These are phyloP conservation scores for Cathartes aura DNA, from an alignment of 2,113 vertebrate species.

Conservation along the genomic window DNA sequence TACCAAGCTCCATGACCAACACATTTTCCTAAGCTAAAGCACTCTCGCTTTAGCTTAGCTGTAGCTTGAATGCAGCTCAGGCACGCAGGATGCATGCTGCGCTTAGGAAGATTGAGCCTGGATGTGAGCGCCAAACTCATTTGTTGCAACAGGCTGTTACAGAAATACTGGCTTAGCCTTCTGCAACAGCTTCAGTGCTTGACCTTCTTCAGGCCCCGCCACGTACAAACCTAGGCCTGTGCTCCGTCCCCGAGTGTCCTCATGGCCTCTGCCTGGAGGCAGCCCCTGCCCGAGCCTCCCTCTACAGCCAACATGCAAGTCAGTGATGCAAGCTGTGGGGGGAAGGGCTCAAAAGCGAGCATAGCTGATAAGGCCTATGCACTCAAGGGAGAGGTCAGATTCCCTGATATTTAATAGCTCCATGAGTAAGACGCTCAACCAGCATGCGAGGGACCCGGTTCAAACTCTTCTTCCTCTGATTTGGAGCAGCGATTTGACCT, in stretches of 20 bases:
- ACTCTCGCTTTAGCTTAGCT: neutral
- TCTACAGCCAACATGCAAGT: accelerated
- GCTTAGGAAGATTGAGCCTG: neutral
- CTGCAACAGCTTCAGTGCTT: neutral
- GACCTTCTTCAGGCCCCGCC: neutral
- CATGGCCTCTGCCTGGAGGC: neutral
- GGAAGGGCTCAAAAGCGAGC: neutral
- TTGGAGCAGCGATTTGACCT: neutral
- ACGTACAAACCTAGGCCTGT: accelerated
- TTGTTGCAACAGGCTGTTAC: neutral
- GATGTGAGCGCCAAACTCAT: neutral
- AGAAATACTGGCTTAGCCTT: neutral
- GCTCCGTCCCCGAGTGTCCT: accelerated
- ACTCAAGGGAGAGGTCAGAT: neutral
- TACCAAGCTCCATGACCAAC: neutral
- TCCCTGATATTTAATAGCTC: neutral
- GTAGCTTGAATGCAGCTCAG: neutral
- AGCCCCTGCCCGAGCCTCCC: neutral
- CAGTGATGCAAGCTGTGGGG: neutral
- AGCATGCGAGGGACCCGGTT: accelerated
- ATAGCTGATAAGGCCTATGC: neutral
- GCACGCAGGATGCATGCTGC: neutral
- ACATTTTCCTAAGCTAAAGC: neutral
- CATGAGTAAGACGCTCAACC: neutral
- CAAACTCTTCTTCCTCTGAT: neutral